phyloP scores from a whole-genome alignment of 2,888 invertebrate genomes.

The Drosophila austrosaltans region DNA sequence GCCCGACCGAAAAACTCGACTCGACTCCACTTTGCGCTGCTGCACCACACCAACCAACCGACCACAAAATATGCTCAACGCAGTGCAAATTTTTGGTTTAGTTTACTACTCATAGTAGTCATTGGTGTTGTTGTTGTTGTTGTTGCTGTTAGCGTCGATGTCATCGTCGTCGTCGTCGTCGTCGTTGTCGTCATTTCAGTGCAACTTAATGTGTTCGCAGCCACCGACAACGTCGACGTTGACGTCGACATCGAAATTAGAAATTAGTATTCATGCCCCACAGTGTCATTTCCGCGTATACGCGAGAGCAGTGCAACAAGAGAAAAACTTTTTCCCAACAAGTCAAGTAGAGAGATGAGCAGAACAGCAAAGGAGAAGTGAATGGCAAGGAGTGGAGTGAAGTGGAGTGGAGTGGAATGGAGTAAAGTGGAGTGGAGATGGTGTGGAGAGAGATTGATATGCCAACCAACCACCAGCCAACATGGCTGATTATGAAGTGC shows the following conservation, averaged over 20 bases:
- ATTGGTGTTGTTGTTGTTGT: conserved; percentile 13
- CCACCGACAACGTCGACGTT: conserved; percentile 38
- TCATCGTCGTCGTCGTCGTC: conserved; percentile 4
- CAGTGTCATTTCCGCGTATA: conserved; percentile 81
- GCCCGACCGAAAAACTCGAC: conserved; percentile 4
- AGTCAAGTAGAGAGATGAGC: conserved; percentile 43
- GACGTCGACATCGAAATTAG: conserved; percentile 78
- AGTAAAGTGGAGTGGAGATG: conserved; percentile 7
- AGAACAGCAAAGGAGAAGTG: conserved; percentile 10
- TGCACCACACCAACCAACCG: conserved; percentile 48
- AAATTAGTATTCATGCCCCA: conserved; percentile 82
- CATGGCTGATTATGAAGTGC: conserved; percentile 67
- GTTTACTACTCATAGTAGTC: conserved; percentile 57
- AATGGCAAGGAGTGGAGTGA: conserved; percentile 18
- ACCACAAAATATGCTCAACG: conserved; percentile 68
- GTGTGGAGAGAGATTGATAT: conserved; percentile 53
- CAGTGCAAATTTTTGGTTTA: conserved; percentile 66
- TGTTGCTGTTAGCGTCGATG: conserved; percentile 12
- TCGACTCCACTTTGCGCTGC: conserved; percentile 11
- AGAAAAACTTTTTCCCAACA: conserved; percentile 49
- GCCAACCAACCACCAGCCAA: conserved; percentile 49
- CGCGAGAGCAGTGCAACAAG: conserved; percentile 52
- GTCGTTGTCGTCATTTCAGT: conserved; percentile 25
- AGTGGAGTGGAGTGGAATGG: conserved; percentile 31
- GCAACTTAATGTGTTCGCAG: conserved; percentile 69